A percentile compares a stretch with the other conserved stretches of the same genome.
Evolutionary conservation across 2,113 vertebrate genomes (phyloP).

Genomic region (Macrotis lagotis): DNA sequence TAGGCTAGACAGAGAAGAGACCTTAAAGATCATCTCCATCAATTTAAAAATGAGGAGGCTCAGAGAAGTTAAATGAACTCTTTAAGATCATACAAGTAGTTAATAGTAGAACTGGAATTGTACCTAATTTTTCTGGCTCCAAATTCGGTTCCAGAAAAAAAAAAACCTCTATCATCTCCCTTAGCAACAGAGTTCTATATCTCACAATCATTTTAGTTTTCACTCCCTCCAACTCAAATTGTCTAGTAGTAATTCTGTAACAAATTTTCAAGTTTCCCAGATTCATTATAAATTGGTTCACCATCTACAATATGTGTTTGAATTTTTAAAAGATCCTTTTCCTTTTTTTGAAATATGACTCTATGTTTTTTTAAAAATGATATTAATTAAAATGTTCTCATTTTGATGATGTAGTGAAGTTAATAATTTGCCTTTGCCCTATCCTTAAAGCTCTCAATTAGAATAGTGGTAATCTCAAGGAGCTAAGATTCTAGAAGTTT

Average conservation of each 20-base stretch:
- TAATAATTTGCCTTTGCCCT: neutral
- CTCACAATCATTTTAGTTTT: neutral
- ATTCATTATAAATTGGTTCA: neutral
- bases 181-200: neutral
- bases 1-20: neutral
- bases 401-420: neutral
- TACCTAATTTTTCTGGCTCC: neutral
- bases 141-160: neutral
- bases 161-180: neutral
- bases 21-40: neutral
- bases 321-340: neutral
- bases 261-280: neutral
- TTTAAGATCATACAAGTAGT: neutral
- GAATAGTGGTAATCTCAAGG: neutral
- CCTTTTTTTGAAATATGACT: neutral
- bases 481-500: neutral
- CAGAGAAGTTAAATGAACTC: neutral
- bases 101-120: neutral
- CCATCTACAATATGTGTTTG: neutral
- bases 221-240: neutral
- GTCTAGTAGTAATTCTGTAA: neutral
- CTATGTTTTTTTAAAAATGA: neutral
- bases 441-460: neutral
- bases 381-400: neutral
- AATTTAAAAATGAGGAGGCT: neutral